A percentile compares a stretch with the other conserved stretches of the same genome.
Evolutionary conservation across 2,797 vertebrate species (phyloP).

Genomic region (Austrolebias charrua): DNA sequence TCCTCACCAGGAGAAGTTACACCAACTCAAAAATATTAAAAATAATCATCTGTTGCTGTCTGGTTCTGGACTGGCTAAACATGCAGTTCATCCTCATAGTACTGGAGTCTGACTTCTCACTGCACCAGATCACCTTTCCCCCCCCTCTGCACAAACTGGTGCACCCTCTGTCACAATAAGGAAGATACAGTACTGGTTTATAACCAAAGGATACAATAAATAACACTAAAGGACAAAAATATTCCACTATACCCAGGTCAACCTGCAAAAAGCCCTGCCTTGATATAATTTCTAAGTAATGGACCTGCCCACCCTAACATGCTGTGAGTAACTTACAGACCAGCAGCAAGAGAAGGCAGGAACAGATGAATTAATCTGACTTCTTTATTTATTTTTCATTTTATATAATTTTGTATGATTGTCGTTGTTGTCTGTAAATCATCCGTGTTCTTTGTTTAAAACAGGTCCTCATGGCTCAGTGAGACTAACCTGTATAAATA

Average conservation of each 20-base stretch:
- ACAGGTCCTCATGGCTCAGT: no score
- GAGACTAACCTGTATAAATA: no score
- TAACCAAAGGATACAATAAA: conserved; percentile 31
- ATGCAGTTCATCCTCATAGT: conserved; percentile 19
- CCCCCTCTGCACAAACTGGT: conserved; percentile 3
- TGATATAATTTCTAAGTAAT: conserved; percentile 28
- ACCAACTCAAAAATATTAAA: conserved; percentile 1
- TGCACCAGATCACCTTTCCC: conserved; percentile 3
- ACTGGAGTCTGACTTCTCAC: conserved; percentile 10
- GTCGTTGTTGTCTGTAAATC: no score
- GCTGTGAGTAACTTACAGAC: conserved; percentile 14
- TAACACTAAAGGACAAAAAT: conserved; percentile 21
- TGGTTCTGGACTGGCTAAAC: conserved; percentile 8
- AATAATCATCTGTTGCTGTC: background rate
- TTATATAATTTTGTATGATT: no score
- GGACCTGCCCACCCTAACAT: conserved; percentile 4
- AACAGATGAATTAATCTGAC: conserved; percentile 26
- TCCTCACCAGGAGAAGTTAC: conserved; percentile 26
- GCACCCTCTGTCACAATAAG: conserved; percentile 37
- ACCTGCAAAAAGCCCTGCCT: conserved; percentile 24
- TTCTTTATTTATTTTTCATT: background rate
- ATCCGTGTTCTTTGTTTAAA: no score
- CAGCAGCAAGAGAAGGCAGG: conserved; percentile 5
- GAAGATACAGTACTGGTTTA: conserved; percentile 29
- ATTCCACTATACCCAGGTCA: conserved; percentile 47